Base-by-base conservation (phyloP, 2,888 invertebrate species). In the Punctoribates punctum region DNA sequence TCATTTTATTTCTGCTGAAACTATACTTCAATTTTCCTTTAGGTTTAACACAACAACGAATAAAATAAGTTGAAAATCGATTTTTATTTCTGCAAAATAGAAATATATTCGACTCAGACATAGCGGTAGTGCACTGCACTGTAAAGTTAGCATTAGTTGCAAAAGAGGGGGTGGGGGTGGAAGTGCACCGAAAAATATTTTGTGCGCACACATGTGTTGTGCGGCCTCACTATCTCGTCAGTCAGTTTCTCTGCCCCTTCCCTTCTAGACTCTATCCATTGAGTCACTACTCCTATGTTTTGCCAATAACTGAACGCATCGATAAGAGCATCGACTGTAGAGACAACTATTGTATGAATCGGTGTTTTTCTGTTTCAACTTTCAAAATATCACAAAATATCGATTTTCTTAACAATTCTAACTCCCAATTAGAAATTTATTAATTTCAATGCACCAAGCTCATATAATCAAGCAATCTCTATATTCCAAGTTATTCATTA, bases 221-320 rank as follows among this genome's bases (percentile, higher is more conserved):
- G 6, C 20, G 17, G 25, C 20, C 60, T 62, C 54, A n/a, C 54
- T 54, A 17, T 54, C 54, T 54, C n/a, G n/a, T n/a, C n/a, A n/a
- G n/a, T n/a, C n/a, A n/a, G n/a, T n/a, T n/a, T n/a, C n/a, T n/a
- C n/a, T n/a, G n/a, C n/a, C n/a, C n/a, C n/a, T n/a, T n/a, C n/a
- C n/a, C n/a, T n/a, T n/a, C n/a, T n/a, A n/a, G n/a, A n/a, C n/a
- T n/a, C n/a, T n/a, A n/a, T n/a, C n/a, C n/a, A n/a, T n/a, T n/a
- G n/a, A n/a, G n/a, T n/a, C n/a, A n/a, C n/a, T n/a, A n/a, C n/a
- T n/a, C n/a, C n/a, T n/a, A n/a, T n/a, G n/a, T n/a, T n/a, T n/a
- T n/a, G n/a, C 54, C 54, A 54, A 54, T 54, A 54, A 54, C 54
- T 54, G 20, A 17, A 54, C 54, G 54, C 54, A 54, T 54, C 54